phyloP scores from a whole-genome alignment of 2,797 vertebrate genomes.

The Megaceryle alcyon region DNA sequence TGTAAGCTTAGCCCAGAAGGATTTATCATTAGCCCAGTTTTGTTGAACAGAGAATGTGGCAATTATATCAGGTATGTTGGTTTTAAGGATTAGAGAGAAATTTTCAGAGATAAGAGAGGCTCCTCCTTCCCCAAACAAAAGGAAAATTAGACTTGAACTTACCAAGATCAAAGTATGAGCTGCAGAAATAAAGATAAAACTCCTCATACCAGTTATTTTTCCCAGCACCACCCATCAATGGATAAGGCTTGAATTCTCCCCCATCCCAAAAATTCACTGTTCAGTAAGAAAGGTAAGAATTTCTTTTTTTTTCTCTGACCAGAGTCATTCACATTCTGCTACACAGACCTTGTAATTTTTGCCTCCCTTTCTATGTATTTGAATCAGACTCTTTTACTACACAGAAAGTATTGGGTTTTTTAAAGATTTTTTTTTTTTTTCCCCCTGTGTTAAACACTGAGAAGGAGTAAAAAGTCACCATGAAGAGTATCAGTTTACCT shows the following conservation, averaged over 20 bases:
- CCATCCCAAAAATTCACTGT: background rate
- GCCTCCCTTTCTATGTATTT: background rate
- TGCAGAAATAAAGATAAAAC: background rate
- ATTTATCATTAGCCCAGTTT: background rate
- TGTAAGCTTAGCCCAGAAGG: background rate
- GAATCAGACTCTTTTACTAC: background rate
- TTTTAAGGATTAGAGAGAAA: background rate
- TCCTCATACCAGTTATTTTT: background rate
- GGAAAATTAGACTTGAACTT: background rate
- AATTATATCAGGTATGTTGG: background rate
- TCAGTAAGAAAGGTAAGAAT: background rate
- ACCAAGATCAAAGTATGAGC: background rate
- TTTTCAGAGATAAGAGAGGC: background rate
- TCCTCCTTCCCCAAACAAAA: background rate
- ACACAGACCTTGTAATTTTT: background rate
- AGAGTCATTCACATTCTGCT: background rate
- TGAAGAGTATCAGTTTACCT: background rate
- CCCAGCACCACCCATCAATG: background rate
- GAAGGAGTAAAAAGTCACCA: background rate
- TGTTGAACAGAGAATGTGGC: background rate
- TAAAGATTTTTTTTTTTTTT: background rate
- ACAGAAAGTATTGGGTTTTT: accelerated
- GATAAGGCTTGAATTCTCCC: background rate
- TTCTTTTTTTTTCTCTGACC: background rate
- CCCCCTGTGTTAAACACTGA: background rate